Percentiles rank a stretch among this genome's conserved stretches.
These are phyloP conservation scores for Spatula clypeata DNA, from an alignment of 2,797 vertebrate genomes.

Conservation along the genomic window DNA sequence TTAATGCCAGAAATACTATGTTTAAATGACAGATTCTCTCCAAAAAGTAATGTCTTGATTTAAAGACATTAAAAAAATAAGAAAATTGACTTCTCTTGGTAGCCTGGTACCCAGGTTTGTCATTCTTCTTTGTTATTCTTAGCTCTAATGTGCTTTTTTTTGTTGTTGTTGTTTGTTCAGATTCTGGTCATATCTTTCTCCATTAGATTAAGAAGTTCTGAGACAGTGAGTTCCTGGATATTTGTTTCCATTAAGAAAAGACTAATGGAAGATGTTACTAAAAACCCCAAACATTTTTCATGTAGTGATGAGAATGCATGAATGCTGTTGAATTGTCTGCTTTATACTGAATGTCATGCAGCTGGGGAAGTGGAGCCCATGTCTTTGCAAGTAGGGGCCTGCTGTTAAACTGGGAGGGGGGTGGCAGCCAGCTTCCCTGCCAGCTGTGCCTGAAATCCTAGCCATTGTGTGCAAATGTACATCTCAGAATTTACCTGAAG, in stretches of 20 bases:
- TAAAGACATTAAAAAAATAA: not conserved
- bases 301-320: not conserved
- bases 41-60: not conserved
- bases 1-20: not conserved
- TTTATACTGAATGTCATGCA: not conserved
- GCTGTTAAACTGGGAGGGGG: not conserved
- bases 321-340: not conserved
- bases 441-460: not conserved
- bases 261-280: not conserved
- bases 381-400: not conserved
- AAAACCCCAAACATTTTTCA: not conserved
- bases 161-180: not conserved
- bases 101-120: not conserved
- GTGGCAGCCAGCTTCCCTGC: not conserved
- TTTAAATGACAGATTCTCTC: not conserved
- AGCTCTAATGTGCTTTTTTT: too few relatives aligned
- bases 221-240: not conserved
- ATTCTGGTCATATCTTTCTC: not conserved
- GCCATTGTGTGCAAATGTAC: not conserved
- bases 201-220: not conserved
- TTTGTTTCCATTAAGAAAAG: not conserved
- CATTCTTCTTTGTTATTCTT: not conserved
- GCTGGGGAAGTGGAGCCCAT: not conserved
- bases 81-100: not conserved
- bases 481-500: not conserved